A percentile compares a stretch with the other conserved stretches of the same genome.
Conservation (phyloP, 1,140 invertebrate genomes). For the Hycleus cichorii region DNA sequence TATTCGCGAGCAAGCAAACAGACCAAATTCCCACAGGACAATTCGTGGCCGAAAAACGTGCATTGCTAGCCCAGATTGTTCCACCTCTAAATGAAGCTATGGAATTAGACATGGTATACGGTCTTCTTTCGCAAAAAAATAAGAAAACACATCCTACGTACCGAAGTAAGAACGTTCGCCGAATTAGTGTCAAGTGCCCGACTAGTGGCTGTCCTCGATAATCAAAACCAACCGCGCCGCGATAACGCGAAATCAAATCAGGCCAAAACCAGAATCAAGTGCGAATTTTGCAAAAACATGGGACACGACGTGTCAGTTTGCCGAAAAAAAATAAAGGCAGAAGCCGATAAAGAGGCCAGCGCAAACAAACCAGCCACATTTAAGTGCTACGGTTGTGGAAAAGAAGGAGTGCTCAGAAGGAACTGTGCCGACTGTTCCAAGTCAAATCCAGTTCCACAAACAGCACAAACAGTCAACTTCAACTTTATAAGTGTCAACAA, state of each 20-base stretch:
- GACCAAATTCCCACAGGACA: neutral
- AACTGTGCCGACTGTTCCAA: too few species aligned
- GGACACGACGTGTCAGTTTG: neutral
- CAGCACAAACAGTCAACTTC: neutral
- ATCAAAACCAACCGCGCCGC: too few species aligned
- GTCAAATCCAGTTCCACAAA: neutral
- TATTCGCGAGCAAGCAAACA: neutral
- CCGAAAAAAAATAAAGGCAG: neutral
- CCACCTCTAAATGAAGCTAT: neutral
- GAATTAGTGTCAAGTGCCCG: too few species aligned
- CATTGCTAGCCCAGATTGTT: neutral
- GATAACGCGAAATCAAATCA: too few species aligned
- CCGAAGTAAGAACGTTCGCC: too few species aligned
- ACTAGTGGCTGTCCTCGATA: too few species aligned
- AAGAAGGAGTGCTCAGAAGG: too few species aligned
- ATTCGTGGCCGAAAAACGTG: neutral
- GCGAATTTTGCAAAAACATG: neutral
- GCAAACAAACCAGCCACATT: too few species aligned
- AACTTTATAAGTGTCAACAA: neutral
- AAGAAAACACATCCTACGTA: too few species aligned
- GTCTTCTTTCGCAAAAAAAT: too few species aligned
- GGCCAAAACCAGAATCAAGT: neutral
- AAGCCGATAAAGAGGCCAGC: neutral
- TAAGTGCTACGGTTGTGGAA: too few species aligned
- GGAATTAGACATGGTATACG: too few species aligned